A percentile compares a stretch with the other conserved stretches of the same genome.
phyloP scores from a whole-genome alignment of 2,113 vertebrate genomes.

The Sigmodon hispidus region DNA sequence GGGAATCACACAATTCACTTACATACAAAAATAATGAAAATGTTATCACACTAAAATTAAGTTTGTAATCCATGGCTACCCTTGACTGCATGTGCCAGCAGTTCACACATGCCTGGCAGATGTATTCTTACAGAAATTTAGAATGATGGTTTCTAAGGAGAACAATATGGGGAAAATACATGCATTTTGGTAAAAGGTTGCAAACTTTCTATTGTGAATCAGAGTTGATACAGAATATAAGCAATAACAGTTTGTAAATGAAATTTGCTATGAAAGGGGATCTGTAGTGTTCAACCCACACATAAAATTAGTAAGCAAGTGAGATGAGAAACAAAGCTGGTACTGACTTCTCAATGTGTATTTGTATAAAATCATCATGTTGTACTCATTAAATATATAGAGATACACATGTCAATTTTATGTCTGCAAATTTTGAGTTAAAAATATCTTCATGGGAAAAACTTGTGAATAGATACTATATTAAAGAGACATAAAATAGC shows the following conservation, averaged over 20 bases:
- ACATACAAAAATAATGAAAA: neutral
- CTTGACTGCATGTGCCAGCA: neutral
- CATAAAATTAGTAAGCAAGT: neutral
- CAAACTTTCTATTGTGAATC: neutral
- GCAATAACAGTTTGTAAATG: neutral
- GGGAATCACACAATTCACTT: neutral
- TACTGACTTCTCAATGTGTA: neutral
- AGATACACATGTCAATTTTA: neutral
- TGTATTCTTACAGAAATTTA: neutral
- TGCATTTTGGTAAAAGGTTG: neutral
- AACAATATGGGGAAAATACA: neutral
- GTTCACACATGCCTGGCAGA: neutral
- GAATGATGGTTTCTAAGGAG: neutral
- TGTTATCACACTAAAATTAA: neutral
- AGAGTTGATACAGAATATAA: neutral
- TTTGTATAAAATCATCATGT: neutral
- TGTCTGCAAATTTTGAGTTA: neutral
- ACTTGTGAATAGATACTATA: neutral
- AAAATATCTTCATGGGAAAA: neutral
- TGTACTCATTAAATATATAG: neutral
- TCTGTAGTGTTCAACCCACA: neutral
- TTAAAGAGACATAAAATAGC: neutral
- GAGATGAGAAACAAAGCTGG: too few species aligned
- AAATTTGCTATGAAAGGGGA: neutral
- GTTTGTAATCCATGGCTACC: neutral